Conservation (phyloP, 2,888 invertebrate genomes). For the Trissolcus japonicus region DNA sequence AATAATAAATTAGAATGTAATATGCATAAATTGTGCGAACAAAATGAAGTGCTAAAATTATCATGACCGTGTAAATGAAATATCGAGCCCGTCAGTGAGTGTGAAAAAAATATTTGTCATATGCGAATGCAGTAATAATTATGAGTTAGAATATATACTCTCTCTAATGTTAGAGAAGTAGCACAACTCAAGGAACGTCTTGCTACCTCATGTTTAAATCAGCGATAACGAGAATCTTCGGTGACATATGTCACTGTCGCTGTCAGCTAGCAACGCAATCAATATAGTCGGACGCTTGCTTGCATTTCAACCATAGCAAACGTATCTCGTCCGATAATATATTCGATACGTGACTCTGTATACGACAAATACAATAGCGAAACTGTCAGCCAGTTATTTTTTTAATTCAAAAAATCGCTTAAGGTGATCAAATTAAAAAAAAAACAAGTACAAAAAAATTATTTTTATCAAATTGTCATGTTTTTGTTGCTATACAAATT, state of each 20-base stretch:
- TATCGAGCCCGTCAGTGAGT: not conserved
- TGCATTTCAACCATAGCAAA: slow-evolving; percentile 68
- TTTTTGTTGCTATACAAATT: no score
- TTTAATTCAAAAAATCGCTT: slow-evolving; percentile 47
- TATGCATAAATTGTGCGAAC: slow-evolving; percentile 1
- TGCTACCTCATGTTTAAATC: slow-evolving; percentile 76
- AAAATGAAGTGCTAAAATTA: slow-evolving; percentile 1
- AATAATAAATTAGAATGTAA: not conserved
- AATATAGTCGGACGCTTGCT: slow-evolving; percentile 71
- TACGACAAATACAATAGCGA: slow-evolving; percentile 61
- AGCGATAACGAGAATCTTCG: slow-evolving; percentile 76
- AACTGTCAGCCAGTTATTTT: slow-evolving; percentile 46
- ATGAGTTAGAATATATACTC: slow-evolving; percentile 14
- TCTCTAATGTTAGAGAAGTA: slow-evolving; percentile 65
- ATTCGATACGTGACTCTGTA: slow-evolving; percentile 75
- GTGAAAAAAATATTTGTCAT: slow-evolving; percentile 13
- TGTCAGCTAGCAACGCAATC: slow-evolving; percentile 76
- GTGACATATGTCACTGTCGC: slow-evolving; percentile 77
- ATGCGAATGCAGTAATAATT: slow-evolving; percentile 21
- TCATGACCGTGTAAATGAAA: no score
- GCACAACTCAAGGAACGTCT: slow-evolving; percentile 67
- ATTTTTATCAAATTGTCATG: no score
- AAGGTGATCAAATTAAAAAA: slow-evolving; percentile 29
- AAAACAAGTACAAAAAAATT: no score
- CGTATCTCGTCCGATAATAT: slow-evolving; percentile 71